A percentile compares a stretch with the other conserved stretches of the same genome.
Conservation (phyloP, 2,113 vertebrate genomes). For the Papio anubis region DNA sequence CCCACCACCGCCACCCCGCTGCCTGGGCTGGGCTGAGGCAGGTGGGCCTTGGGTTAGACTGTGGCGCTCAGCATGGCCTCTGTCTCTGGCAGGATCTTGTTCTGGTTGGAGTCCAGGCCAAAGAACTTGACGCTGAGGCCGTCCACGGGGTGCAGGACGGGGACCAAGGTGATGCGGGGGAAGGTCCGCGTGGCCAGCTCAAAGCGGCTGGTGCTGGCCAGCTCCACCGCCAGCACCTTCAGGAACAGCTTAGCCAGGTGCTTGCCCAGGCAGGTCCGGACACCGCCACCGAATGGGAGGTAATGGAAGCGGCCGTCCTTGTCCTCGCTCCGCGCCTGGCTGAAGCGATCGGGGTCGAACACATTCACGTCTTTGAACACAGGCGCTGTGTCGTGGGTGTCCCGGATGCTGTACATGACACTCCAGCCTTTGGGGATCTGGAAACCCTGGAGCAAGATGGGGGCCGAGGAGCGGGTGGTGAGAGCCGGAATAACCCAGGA, state of each 20-base stretch:
- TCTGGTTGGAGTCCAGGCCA: slow-evolving; percentile 99
- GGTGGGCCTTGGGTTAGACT: slow-evolving; percentile 82
- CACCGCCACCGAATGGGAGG: slow-evolving; percentile 95
- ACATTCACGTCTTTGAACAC: slow-evolving; percentile 95
- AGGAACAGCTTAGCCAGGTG: slow-evolving; percentile 97
- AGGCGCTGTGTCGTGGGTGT: slow-evolving; percentile 95
- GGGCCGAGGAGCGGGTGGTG: not conserved
- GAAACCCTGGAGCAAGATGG: slow-evolving; percentile 87
- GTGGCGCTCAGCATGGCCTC: slow-evolving; percentile 94
- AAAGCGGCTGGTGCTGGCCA: slow-evolving; percentile 95
- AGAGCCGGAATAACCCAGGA: not conserved
- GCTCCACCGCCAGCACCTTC: slow-evolving; percentile 93
- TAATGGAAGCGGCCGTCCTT: slow-evolving; percentile 97
- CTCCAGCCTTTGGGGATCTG: slow-evolving; percentile 99
- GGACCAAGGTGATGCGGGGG: slow-evolving; percentile 93
- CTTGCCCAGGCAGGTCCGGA: slow-evolving; percentile 97
- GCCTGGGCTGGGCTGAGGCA: slow-evolving; percentile 33
- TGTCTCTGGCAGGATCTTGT: slow-evolving; percentile 95
- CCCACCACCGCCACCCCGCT: slow-evolving; percentile 36
- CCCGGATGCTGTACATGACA: slow-evolving; percentile 99
- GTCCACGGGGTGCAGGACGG: slow-evolving; percentile 94
- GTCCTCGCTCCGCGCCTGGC: slow-evolving; percentile 93
- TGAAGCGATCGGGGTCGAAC: slow-evolving; percentile 96
- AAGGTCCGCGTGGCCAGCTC: slow-evolving; percentile 96
- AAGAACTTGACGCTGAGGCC: slow-evolving; percentile 97